Conservation (phyloP, 2,888 invertebrate genomes). For the Dysmachus trigonus region DNA sequence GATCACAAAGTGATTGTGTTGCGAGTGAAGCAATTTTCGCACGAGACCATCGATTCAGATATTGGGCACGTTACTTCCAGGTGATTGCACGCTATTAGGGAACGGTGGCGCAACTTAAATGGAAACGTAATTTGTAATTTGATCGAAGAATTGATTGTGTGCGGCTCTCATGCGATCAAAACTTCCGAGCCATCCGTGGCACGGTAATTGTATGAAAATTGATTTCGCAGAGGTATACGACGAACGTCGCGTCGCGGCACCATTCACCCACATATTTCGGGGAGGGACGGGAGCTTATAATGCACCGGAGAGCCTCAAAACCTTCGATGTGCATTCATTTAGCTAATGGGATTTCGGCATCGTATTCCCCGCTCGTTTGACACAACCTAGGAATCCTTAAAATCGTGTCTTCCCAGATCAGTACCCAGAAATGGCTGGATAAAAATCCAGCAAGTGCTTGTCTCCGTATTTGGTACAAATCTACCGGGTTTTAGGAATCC, state of each 20-base stretch:
- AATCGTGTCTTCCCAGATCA: not conserved
- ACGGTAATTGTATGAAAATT: not conserved
- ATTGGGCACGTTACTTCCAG: slow-evolving; percentile 13
- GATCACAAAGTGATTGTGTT: not conserved
- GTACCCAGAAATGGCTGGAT: not conserved
- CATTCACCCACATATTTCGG: not conserved
- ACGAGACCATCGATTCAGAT: not conserved
- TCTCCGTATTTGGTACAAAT: not conserved
- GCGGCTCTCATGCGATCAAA: not conserved
- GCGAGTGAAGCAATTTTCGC: not conserved
- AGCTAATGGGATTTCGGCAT: not conserved
- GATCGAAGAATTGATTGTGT: not conserved
- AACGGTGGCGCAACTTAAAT: not conserved
- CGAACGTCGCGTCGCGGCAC: not conserved
- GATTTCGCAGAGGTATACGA: not conserved
- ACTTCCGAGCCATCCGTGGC: not conserved
- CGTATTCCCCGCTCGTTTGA: not conserved
- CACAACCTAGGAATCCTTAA: not conserved
- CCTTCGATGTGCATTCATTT: not conserved
- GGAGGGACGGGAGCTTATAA: too few species aligned
- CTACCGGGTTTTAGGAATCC: not conserved
- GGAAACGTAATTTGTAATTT: slow-evolving; percentile 25
- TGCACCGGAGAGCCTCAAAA: too few species aligned
- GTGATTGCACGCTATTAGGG: slow-evolving; percentile 18
- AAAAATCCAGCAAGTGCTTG: not conserved